A percentile compares a stretch with the other conserved stretches of the same genome.
These are phyloP conservation scores for Athalia rosae DNA, from an alignment of 2,888 invertebrate species.

Conservation along the genomic window DNA sequence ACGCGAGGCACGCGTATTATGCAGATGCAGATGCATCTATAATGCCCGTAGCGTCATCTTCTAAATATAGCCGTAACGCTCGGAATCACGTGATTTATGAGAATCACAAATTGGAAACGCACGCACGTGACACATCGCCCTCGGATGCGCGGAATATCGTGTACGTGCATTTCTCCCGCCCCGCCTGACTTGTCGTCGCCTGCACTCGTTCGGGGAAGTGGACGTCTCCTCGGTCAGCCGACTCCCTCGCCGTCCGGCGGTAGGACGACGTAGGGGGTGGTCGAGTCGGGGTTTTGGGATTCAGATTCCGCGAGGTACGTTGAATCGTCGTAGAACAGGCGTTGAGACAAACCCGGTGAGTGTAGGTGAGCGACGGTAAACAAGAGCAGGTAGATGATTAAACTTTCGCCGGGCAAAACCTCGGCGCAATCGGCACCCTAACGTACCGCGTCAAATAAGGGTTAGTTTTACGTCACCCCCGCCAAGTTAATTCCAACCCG, in stretches of 20 bases:
- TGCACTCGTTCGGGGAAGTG: too few species aligned
- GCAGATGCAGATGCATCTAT: too few species aligned
- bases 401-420: constrained; percentile 31
- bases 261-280: too few species aligned
- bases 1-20: constrained; percentile 12
- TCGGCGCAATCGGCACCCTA: constrained; percentile 19
- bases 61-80: constrained; percentile 32
- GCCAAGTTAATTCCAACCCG: constrained; percentile 57
- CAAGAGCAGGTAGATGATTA: constrained; percentile 32
- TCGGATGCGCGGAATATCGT: neutral
- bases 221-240: neutral
- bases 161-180: too few species aligned
- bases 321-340: constrained; percentile 2
- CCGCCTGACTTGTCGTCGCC: too few species aligned
- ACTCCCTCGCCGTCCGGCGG: too few species aligned
- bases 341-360: too few species aligned
- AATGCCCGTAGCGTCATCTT: constrained; percentile 36
- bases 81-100: constrained; percentile 29
- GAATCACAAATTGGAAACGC: constrained; percentile 1
- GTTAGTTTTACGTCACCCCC: constrained; percentile 58
- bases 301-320: neutral
- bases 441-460: constrained; percentile 47
- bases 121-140: constrained; percentile 17
- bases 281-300: neutral
- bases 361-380: constrained; percentile 16